A percentile compares a stretch with the other conserved stretches of the same genome.
Evolutionary conservation across 2,888 invertebrate genomes (phyloP).

Genomic region (Phasia obesa): DNA sequence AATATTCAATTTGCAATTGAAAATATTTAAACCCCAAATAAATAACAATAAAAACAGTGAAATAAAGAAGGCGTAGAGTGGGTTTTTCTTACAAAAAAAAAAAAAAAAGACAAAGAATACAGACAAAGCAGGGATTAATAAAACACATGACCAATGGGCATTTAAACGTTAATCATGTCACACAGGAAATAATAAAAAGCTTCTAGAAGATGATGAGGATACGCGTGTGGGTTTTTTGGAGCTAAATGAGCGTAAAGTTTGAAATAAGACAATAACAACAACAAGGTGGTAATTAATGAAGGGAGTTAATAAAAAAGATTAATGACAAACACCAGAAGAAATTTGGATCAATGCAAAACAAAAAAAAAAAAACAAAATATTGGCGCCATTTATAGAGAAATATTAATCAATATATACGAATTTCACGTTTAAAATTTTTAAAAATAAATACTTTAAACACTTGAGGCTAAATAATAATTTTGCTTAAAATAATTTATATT

Average conservation of each 20-base stretch:
- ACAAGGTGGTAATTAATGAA: constrained; percentile 64
- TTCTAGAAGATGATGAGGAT: constrained; percentile 25
- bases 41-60: constrained; percentile 46
- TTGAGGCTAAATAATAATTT: constrained; percentile 50
- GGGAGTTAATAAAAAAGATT: constrained; percentile 49
- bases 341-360: constrained; percentile 42
- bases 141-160: constrained; percentile 63
- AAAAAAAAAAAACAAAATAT: constrained; percentile 35
- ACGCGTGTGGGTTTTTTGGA: constrained; percentile 51
- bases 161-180: constrained; percentile 70
- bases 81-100: constrained; percentile 52
- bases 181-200: constrained; percentile 47
- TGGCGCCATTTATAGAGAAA: constrained; percentile 64
- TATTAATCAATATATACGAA: constrained; percentile 12
- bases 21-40: constrained; percentile 40
- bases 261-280: constrained; percentile 29
- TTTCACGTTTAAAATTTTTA: neutral
- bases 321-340: constrained; percentile 61
- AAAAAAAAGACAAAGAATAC: constrained; percentile 17
- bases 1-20: constrained; percentile 65
- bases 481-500: constrained; percentile 46
- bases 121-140: constrained; percentile 39
- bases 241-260: neutral
- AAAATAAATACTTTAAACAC: constrained; percentile 38
- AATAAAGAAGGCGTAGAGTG: constrained; percentile 69